phyloP scores from a whole-genome alignment of 2,888 invertebrate genomes.

The Aphodius sticticus region DNA sequence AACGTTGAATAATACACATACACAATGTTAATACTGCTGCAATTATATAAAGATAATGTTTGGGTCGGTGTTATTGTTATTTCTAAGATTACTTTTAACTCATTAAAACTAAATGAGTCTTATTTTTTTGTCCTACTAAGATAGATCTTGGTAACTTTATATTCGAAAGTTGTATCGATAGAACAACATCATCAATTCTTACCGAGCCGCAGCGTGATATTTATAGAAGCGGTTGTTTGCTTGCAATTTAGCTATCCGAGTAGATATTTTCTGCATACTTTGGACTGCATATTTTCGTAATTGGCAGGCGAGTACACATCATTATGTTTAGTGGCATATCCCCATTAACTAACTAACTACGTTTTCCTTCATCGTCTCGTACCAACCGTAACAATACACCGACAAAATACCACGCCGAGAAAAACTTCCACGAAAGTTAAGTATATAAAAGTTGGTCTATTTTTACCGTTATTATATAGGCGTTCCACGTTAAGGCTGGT shows the following conservation, averaged over 20 bases:
- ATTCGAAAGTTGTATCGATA: not conserved
- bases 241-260: too few species aligned
- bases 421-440: not conserved
- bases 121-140: not conserved
- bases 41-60: too few species aligned
- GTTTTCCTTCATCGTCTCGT: not conserved
- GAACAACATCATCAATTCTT: not conserved
- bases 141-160: not conserved
- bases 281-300: not conserved
- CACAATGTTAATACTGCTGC: too few species aligned
- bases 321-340: not conserved
- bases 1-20: too few species aligned
- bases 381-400: not conserved
- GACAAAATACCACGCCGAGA: not conserved
- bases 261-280: too few species aligned
- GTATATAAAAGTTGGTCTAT: not conserved
- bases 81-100: not conserved
- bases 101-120: not conserved
- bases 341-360: not conserved
- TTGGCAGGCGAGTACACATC: not conserved
- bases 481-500: not conserved
- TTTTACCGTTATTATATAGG: not conserved
- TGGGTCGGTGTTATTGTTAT: too few species aligned
- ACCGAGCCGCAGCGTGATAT: not conserved
- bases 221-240: not conserved